Evolutionary conservation across 2,797 vertebrate genomes (phyloP), one percentile per base, ranked within the genome.

Genomic region (Neosalanx taihuensis): DNA sequence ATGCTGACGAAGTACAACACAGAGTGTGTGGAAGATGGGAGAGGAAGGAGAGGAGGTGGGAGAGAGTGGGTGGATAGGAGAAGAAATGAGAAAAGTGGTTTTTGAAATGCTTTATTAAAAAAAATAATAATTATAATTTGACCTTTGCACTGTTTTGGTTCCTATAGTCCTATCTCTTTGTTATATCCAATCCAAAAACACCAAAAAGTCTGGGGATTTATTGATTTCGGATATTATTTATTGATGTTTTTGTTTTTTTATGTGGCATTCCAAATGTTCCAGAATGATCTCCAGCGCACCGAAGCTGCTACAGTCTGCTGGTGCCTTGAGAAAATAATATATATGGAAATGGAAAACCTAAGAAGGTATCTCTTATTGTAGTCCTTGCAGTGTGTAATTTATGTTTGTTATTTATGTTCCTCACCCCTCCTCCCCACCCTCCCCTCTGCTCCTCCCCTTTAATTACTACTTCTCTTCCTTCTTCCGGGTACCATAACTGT

Each of bases 291-390:
- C 81, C 85, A 87, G 84, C 79, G 84, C 87, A 83, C 83, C 87
- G 79, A 84, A 31, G 84, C 87, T 87, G 87, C 87, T 89, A 88
- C 90, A 86, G 84, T 89, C 85, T 90, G 88, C 87, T 85, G 90
- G 87, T 86, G 88, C 86, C 91, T 91, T 92, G 91, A 90, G 89
- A 89, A 90, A 91, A 93, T 92, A 91, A 92, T 92, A 93, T 92
- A 92, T 92, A 92, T 93, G 90, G 90, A 93, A 93, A 92, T 92
- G 82, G 88, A 86, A 88, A 88, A 89, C 90, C 89, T 91, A 89
- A 26, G 89, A 92, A 91, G 86, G 86, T 90, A 88, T 86, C 83
- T 87, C 85, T 89, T 88, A 91, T 91, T 92, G 88, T 90, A 90
- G 87, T 89, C 89, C 86, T 87, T 89, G 89, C 89, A 90, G 88